Percentiles rank a stretch among this genome's conserved stretches.
phyloP scores from a whole-genome alignment of 2,797 vertebrate genomes.

The Phaenicophaeus curvirostris region DNA sequence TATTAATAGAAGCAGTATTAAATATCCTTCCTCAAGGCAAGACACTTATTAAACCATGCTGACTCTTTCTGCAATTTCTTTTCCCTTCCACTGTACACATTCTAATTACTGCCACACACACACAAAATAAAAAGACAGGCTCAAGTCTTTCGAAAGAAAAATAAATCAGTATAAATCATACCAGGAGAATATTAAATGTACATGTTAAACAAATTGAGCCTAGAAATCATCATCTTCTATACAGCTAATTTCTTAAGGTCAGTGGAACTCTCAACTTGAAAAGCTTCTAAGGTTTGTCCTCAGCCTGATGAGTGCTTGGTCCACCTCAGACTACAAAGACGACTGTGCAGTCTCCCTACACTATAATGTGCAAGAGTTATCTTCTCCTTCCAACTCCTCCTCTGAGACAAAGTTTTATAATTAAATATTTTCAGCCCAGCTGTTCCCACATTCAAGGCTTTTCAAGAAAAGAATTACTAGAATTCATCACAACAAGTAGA shows the following conservation, averaged over 20 bases:
- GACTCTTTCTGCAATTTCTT: background rate
- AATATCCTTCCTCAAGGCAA: background rate
- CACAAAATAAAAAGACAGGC: background rate
- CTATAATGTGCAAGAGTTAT: background rate
- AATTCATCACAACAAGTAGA: background rate
- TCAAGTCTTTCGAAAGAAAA: background rate
- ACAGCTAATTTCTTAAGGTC: background rate
- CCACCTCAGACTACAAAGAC: background rate
- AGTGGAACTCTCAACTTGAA: background rate
- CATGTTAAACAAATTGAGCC: background rate
- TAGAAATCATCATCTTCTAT: background rate
- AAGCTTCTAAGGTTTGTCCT: background rate
- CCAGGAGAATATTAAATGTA: background rate
- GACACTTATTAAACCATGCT: background rate
- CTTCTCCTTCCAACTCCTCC: background rate
- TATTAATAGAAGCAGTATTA: background rate
- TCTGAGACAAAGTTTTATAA: background rate
- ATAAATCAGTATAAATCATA: background rate
- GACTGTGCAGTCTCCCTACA: background rate
- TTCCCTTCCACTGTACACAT: background rate
- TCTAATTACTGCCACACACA: background rate
- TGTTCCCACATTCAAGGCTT: background rate
- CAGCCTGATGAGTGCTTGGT: background rate
- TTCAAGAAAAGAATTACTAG: background rate
- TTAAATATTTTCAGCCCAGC: background rate